Conservation (phyloP, 2,888 invertebrate genomes). For the Folsomia candida region DNA sequence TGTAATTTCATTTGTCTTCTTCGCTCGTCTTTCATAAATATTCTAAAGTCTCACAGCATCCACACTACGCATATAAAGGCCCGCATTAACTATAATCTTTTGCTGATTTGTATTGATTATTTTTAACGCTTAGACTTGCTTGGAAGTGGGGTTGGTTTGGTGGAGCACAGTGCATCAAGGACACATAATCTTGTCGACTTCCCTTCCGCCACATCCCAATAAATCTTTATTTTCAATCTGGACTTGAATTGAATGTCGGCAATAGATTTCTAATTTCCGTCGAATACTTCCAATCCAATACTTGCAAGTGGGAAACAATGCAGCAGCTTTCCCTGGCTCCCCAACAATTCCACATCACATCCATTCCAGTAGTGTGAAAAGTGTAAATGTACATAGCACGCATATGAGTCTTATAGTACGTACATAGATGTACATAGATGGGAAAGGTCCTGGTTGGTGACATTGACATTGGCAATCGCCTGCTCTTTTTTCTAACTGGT, state of each 20-base stretch:
- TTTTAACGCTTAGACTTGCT: not conserved
- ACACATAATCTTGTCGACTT: not conserved
- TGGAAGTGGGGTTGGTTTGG: not conserved
- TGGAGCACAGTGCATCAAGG: not conserved
- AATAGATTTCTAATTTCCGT: constrained; percentile 3
- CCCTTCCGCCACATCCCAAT: not conserved
- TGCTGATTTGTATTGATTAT: not conserved
- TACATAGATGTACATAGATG: too few species aligned
- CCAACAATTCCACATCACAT: not conserved
- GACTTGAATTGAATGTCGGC: not conserved
- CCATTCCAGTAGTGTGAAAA: not conserved
- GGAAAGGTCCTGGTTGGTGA: not conserved
- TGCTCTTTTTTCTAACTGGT: not conserved
- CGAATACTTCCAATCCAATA: not conserved
- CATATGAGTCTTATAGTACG: too few species aligned
- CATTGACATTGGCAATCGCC: not conserved
- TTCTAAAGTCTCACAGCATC: too few species aligned
- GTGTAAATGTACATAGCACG: too few species aligned
- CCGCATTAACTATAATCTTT: too few species aligned
- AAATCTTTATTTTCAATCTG: not conserved
- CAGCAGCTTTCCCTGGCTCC: not conserved
- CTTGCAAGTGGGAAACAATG: not conserved
- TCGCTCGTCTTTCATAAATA: too few species aligned
- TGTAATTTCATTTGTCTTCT: too few species aligned
- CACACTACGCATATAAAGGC: too few species aligned